Conservation (phyloP, 2,888 invertebrate species). For the Himalopsyche japonica region DNA sequence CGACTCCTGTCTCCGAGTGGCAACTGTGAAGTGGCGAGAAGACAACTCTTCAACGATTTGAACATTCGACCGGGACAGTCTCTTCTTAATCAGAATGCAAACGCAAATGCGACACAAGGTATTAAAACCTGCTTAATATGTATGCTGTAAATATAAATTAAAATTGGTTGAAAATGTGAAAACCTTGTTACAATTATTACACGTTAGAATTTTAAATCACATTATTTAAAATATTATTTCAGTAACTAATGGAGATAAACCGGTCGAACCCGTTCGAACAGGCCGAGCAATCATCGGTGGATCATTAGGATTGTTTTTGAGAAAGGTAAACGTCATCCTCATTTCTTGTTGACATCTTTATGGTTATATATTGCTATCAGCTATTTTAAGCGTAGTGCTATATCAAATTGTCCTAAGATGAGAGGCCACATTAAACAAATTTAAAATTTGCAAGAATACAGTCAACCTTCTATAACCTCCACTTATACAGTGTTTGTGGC, state of each 20-base stretch:
- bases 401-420: no score
- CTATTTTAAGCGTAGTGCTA: no score
- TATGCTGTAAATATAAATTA: neutral
- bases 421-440: no score
- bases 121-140: neutral
- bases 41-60: slow-evolving; percentile 59
- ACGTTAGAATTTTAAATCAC: no score
- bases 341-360: no score
- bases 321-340: slow-evolving; percentile 67
- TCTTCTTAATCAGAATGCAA: slow-evolving; percentile 46
- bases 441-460: no score
- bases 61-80: slow-evolving; percentile 62
- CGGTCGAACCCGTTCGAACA: neutral
- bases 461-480: no score
- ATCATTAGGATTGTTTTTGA: slow-evolving; percentile 72
- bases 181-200: no score
- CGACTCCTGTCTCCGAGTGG: slow-evolving; percentile 67
- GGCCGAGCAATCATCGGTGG: slow-evolving; percentile 46
- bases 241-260: neutral
- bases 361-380: no score
- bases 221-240: neutral
- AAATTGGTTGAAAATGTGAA: no score
- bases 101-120: slow-evolving; percentile 35
- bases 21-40: slow-evolving; percentile 56
- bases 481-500: no score